Percentiles rank a stretch among this genome's conserved stretches.
These are phyloP conservation scores for Clytia hemisphaerica DNA, from an alignment of 30 jellyfish, hydroid and myxozoan species.

Conservation along the genomic window DNA sequence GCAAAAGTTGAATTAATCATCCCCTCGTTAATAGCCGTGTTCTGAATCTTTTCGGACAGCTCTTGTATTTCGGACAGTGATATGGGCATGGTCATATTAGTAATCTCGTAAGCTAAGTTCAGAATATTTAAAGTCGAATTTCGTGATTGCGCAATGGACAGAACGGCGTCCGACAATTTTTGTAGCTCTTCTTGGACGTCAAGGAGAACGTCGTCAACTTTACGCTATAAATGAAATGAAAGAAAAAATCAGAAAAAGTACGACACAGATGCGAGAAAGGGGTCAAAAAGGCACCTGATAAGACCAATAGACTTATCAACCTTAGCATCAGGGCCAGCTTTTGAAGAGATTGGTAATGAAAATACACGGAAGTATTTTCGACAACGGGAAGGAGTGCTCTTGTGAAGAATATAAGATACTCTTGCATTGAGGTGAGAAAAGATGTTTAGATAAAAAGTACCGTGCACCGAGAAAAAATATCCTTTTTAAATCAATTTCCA, in stretches of 20 bases:
- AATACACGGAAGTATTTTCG: too few relatives aligned
- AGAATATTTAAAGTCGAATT: slow-evolving; percentile 40
- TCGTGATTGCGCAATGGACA: slow-evolving; percentile 42
- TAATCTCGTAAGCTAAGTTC: slow-evolving; percentile 35
- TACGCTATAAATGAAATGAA: slow-evolving; percentile 26
- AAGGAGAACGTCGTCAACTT: slow-evolving; percentile 70
- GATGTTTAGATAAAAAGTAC: too few relatives aligned
- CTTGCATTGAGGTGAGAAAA: too few relatives aligned
- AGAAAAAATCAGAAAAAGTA: not conserved
- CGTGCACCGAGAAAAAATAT: too few relatives aligned
- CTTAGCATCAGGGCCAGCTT: too few relatives aligned
- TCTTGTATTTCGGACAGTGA: slow-evolving; percentile 52
- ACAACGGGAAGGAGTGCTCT: too few relatives aligned
- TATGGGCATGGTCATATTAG: slow-evolving; percentile 47
- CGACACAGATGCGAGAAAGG: too few relatives aligned
- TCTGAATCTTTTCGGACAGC: slow-evolving; percentile 51
- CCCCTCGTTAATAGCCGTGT: slow-evolving; percentile 60
- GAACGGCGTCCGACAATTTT: slow-evolving; percentile 39
- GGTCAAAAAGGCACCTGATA: too few relatives aligned
- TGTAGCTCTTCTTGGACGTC: slow-evolving; percentile 66
- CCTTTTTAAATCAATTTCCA: too few relatives aligned
- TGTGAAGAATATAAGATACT: too few relatives aligned
- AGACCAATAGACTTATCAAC: too few relatives aligned
- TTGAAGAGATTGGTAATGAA: too few relatives aligned
- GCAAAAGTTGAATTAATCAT: slow-evolving; percentile 64